phyloP scores from a whole-genome alignment of 1,140 invertebrate species.

The Listronotus bonariensis region DNA sequence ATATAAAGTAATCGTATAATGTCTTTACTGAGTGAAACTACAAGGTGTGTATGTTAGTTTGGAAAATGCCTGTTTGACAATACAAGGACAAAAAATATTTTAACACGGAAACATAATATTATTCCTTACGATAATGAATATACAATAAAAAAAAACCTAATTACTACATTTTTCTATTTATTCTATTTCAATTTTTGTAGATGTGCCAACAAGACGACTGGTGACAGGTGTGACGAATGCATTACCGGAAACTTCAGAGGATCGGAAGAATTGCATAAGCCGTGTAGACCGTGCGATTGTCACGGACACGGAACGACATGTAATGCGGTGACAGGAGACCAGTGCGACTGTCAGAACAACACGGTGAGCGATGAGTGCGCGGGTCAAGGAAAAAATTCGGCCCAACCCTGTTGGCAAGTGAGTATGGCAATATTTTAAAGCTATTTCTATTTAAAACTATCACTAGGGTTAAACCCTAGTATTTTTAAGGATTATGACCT shows the following conservation, averaged over 20 bases:
- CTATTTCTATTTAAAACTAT: too few species aligned
- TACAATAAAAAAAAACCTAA: too few species aligned
- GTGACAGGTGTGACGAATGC: conserved; percentile 83
- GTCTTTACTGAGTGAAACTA: too few species aligned
- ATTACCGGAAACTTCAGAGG: conserved; percentile 80
- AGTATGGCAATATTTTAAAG: not conserved
- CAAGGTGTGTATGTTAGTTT: too few species aligned
- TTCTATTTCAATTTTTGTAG: conserved; percentile 42
- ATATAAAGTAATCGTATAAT: too few species aligned
- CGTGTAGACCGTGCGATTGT: conserved; percentile 82
- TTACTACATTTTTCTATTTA: too few species aligned
- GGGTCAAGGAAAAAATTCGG: conserved; percentile 70
- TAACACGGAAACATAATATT: too few species aligned
- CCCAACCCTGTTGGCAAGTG: conserved; percentile 78
- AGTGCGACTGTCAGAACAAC: conserved; percentile 94
- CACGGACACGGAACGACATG: conserved; percentile 93
- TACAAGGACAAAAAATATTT: too few species aligned
- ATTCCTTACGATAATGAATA: too few species aligned
- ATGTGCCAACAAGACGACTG: conserved; percentile 85
- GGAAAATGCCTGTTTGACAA: too few species aligned
- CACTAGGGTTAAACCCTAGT: too few species aligned
- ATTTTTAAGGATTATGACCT: too few species aligned
- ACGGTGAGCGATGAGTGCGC: conserved; percentile 87
- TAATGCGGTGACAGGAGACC: conserved; percentile 87
- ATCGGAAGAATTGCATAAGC: conserved; percentile 72